Evolutionary conservation across 23 tunicate genomes (phyloP), one percentile per base, ranked within the genome.

Genomic region (Clavelina lepadiformis): DNA sequence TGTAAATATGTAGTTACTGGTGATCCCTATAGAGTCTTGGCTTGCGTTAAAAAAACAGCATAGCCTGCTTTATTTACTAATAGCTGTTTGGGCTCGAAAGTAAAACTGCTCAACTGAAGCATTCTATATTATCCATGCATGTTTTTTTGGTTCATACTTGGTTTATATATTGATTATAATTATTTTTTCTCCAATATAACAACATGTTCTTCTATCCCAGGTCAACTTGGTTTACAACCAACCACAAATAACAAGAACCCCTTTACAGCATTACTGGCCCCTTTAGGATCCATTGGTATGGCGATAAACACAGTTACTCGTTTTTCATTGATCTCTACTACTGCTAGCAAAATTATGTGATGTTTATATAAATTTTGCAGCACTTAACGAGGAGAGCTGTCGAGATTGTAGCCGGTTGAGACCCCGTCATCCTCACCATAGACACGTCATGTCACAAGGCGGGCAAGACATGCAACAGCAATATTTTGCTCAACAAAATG

Each of bases 381-480:
- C 66, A 3, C 30, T 54, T 51, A 32, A 50, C 70, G 93, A 77
- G 56, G 83, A 84, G 54, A 79, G 83, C 33, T 77, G 83, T 52
- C 53, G 69, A 28, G 83, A 76, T 45, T 84, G 93, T 61, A 55
- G 23, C 29, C 63, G 78, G 24, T 79, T 76, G 18, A 83, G 81
- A 25, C 15, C 77, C 6, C 38, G 71, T 22, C 74, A 74, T 31
- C 77, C 51, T 30, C 71, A 62, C 52, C 54, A 37, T 28, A 66
- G 38, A 27, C 71, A 51, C 49, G 49, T 36, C 69, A 84, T 84
- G 93, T 77, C 83, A 21, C 93, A 84, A 46, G 70, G 74, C 35
- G 80, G 88, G 0, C 80, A 73, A 46, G 93, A 84, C 0, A 46
- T 73, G 79, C 80, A 65, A 20, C 72, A 60, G 19, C 79, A 75